Conservation (phyloP, 2,888 invertebrate genomes). For the Drosophila falleni region DNA sequence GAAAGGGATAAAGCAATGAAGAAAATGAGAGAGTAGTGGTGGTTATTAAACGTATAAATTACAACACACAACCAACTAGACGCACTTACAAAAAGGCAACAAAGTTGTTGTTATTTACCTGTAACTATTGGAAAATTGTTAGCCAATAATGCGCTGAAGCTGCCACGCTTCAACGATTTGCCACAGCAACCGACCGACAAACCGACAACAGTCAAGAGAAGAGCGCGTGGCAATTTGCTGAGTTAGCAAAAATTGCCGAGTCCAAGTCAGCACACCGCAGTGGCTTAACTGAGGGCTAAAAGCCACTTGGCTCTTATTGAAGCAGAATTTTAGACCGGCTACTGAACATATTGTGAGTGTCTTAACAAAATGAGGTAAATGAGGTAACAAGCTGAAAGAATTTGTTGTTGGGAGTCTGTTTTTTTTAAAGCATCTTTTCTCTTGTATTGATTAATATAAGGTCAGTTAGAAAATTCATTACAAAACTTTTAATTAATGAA, state of each 20-base stretch:
- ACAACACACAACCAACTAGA: constrained; percentile 62
- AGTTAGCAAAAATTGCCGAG: constrained; percentile 27
- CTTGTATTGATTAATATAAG: not conserved
- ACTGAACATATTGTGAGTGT: constrained; percentile 10
- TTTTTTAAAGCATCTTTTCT: too few relatives aligned
- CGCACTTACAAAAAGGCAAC: constrained; percentile 31
- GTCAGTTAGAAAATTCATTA: not conserved
- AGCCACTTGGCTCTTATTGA: constrained; percentile 38
- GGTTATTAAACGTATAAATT: constrained; percentile 66
- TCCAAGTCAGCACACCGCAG: constrained; percentile 2
- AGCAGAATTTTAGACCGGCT: constrained; percentile 15
- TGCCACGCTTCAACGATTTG: constrained; percentile 74
- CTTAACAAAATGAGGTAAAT: not conserved
- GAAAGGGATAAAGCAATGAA: not conserved
- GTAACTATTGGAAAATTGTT: constrained; percentile 72
- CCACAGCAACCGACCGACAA: constrained; percentile 36
- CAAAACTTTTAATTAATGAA: not conserved
- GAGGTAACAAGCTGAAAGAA: not conserved
- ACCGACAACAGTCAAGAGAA: constrained; percentile 7
- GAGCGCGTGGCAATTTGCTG: constrained; percentile 50
- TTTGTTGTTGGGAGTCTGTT: not conserved
- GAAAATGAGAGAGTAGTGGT: constrained; percentile 28
- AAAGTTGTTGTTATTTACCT: constrained; percentile 33
- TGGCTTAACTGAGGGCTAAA: constrained; percentile 10
- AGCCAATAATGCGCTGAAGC: constrained; percentile 73